A percentile compares a stretch with the other conserved stretches of the same genome.
Evolutionary conservation across 1,140 invertebrate genomes (phyloP).

Genomic region (Rhagoletis pomonella): DNA sequence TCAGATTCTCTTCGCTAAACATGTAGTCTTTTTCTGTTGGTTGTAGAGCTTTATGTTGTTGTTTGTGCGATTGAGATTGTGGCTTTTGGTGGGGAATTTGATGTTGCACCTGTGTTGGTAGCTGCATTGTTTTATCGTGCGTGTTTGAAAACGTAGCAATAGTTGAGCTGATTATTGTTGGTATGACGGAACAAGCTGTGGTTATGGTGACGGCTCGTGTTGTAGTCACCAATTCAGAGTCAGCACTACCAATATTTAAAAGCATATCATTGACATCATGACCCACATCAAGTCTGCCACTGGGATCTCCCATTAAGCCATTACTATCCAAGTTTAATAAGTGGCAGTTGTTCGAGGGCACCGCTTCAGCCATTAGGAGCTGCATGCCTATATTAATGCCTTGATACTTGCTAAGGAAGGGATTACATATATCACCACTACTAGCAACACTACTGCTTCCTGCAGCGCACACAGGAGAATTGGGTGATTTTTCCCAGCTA

Average conservation of each 20-base stretch:
- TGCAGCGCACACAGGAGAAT: conserved; percentile 76
- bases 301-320: not conserved
- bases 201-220: conserved; percentile 33
- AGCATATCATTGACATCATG: not conserved
- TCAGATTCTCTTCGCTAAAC: conserved; percentile 69
- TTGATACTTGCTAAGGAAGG: conserved; percentile 58
- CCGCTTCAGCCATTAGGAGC: not conserved
- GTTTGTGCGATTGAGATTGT: conserved; percentile 32
- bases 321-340: not conserved
- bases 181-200: conserved; percentile 49
- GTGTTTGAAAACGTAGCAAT: conserved; percentile 57
- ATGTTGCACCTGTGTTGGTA: not conserved
- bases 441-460: not conserved
- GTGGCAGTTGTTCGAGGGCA: not conserved
- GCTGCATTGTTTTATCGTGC: not conserved
- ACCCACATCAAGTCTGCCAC: not conserved
- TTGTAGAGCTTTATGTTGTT: conserved; percentile 14
- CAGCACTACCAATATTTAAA: not conserved
- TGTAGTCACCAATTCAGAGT: not conserved
- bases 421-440: conserved; percentile 38
- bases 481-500: conserved; percentile 87
- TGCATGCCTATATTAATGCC: not conserved
- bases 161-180: conserved; percentile 8
- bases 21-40: conserved; percentile 58
- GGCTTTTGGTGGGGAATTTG: not conserved